Base-by-base conservation (phyloP, 2,113 vertebrate genomes). In the Tragelaphus strepsiceros region DNA sequence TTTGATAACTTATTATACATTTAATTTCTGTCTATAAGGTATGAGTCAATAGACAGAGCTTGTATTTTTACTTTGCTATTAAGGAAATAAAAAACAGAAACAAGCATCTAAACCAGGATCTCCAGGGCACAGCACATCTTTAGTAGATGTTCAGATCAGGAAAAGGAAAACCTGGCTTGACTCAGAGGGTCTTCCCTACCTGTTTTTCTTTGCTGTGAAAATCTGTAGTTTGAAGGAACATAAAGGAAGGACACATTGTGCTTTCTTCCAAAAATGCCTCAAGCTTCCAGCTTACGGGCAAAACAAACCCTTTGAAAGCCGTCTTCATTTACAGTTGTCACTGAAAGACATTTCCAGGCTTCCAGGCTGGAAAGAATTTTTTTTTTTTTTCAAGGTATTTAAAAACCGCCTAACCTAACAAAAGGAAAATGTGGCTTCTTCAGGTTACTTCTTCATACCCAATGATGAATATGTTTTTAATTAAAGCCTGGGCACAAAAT, bases 401-500 rank as follows among this genome's bases (percentile, higher is more conserved):
- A 90, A 91, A 96, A 97, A 78, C 43, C 24, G 15, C 87, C 89
- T 90, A 78, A 15, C 58, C 39, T 96, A 92, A 96, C 51, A 80
- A 61, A 92, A 96, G 88, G 46, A 97, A 97, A 83, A 10, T 35
- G 15, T 35, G 12, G 5, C 7, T 51, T 91, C 94, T 74, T 86
- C 49, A 82, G 56, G 74, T 80, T 59, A 96, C 15, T 80, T 95
- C 74, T 92, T 96, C 81, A 15, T 56, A 26, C 89, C 97, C 95
- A 96, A 93, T 87, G 96, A 97, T 96, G 96, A 97, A 97, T 96
- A 94, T 95, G 93, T 86, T 84, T 98, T 98, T 98, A 97, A 97
- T 98, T 98, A 98, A 97, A 98, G 98, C 95, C 94, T 93, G 54
- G 71, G n/a, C 97, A 96, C 90, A 97, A 88, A 97, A 98, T 97